Evolutionary conservation across 2,888 invertebrate species (phyloP).

Genomic region (Drosophila anceps): DNA sequence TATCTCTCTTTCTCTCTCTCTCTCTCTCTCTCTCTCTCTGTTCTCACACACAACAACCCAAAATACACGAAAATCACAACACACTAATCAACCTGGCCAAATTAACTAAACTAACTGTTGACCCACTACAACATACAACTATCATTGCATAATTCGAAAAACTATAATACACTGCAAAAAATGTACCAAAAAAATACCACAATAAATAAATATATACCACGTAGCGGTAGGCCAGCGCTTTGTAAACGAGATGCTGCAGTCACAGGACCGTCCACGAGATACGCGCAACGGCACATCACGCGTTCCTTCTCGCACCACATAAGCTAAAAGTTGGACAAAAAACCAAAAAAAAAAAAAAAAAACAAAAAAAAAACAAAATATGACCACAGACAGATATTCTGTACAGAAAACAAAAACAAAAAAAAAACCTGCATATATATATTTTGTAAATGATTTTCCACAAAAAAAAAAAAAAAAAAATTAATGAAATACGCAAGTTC

Average conservation of each 20-base stretch:
- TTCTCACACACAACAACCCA: conserved; percentile 35
- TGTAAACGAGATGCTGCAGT: conserved; percentile 86
- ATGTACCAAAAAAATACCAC: conserved; percentile 26
- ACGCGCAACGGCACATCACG: conserved; percentile 81
- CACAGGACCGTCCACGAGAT: conserved; percentile 84
- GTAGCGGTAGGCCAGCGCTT: conserved; percentile 85
- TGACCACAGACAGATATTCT: conserved; percentile 37
- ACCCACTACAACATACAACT: conserved; percentile 32
- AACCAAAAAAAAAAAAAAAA: conserved; percentile 48
- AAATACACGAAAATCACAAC: conserved; percentile 44
- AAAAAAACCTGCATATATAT: conserved; percentile 52
- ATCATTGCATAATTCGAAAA: conserved; percentile 37
- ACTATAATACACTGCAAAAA: conserved; percentile 44
- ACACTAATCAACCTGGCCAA: conserved; percentile 55
- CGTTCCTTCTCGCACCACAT: conserved; percentile 75
- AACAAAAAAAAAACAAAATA: conserved; percentile 23
- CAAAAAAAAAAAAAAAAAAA: conserved; percentile 17
- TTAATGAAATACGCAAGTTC: conserved; percentile 25
- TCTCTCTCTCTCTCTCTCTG: conserved; percentile 30
- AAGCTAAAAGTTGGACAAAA: conserved; percentile 75
- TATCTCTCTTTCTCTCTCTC: conserved; percentile 11
- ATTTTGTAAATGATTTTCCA: conserved; percentile 74
- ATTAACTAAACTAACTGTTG: conserved; percentile 27
- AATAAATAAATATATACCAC: conserved; percentile 42
- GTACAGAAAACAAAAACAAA: conserved; percentile 45